A percentile compares a stretch with the other conserved stretches of the same genome.
phyloP scores from a whole-genome alignment of 2,113 vertebrate species.

The Upupa epops region DNA sequence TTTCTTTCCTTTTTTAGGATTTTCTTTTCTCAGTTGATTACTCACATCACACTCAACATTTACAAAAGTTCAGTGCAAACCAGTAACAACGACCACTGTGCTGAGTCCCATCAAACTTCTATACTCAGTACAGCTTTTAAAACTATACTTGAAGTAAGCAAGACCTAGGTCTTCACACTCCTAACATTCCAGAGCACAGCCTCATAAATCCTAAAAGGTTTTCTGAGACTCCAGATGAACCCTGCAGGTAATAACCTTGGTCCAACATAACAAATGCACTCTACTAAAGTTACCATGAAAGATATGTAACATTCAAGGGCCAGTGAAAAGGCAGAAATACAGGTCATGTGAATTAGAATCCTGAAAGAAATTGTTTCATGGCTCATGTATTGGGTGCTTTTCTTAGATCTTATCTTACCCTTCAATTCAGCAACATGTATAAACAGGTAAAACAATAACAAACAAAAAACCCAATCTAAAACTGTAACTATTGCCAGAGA shows the following conservation, averaged over 20 bases:
- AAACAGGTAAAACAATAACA: slow-evolving; percentile 19
- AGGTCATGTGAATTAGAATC: background rate
- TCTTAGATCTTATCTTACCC: slow-evolving; percentile 28
- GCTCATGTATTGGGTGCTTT: background rate
- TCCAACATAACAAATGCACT: background rate
- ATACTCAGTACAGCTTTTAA: background rate
- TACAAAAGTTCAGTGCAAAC: background rate
- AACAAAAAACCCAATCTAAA: background rate
- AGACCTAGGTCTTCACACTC: background rate
- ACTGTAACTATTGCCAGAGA: background rate
- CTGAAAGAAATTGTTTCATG: background rate
- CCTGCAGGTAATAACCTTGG: background rate
- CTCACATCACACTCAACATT: background rate
- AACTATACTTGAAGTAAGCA: background rate
- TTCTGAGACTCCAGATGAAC: background rate
- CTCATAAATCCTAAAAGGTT: background rate
- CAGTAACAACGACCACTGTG: background rate
- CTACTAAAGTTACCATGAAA: background rate
- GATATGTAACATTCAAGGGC: background rate
- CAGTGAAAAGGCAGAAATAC: background rate
- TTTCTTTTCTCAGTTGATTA: background rate
- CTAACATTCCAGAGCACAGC: fast-evolving
- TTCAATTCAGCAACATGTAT: background rate
- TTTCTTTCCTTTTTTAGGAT: too few species aligned
- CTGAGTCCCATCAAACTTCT: background rate